Evolutionary conservation across 2,797 vertebrate species (phyloP).

Genomic region (Hapalemur alaotrensis): DNA sequence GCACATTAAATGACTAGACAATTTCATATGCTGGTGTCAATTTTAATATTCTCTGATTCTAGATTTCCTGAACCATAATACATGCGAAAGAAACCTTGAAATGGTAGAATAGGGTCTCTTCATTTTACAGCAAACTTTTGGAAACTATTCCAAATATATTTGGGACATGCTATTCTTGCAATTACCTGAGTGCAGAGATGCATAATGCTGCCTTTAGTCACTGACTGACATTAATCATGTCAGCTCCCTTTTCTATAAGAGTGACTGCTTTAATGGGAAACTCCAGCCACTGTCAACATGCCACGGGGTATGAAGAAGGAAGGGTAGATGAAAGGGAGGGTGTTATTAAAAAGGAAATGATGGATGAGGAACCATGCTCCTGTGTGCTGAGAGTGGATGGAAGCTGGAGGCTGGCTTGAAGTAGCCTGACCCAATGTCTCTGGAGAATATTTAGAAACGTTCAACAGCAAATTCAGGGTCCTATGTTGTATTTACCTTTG

Average conservation of each 20-base stretch:
- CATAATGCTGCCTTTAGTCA: slow-evolving; percentile 67
- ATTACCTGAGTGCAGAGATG: slow-evolving; percentile 73
- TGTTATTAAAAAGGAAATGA: slow-evolving; percentile 77
- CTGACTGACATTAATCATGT: slow-evolving; percentile 84
- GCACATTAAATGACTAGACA: neutral
- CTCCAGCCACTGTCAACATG: slow-evolving; percentile 83
- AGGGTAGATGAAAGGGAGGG: slow-evolving; percentile 72
- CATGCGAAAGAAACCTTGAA: neutral
- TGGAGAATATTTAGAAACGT: neutral
- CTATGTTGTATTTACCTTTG: neutral
- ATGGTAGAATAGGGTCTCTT: slow-evolving; percentile 17
- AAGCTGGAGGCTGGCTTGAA: neutral
- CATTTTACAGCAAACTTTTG: slow-evolving; percentile 43
- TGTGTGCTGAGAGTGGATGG: neutral
- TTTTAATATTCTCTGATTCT: slow-evolving; percentile 18
- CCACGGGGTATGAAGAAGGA: slow-evolving; percentile 71
- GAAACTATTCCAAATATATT: slow-evolving; percentile 72
- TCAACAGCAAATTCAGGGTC: neutral
- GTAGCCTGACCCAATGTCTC: neutral
- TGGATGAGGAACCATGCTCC: slow-evolving; percentile 74
- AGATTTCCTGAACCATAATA: neutral
- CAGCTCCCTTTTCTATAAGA: slow-evolving; percentile 86
- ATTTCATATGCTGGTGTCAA: neutral
- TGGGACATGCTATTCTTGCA: slow-evolving; percentile 69
- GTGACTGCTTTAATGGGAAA: slow-evolving; percentile 85